Evolutionary conservation across 2,113 vertebrate genomes (phyloP).

Genomic region (Lepus americanus): DNA sequence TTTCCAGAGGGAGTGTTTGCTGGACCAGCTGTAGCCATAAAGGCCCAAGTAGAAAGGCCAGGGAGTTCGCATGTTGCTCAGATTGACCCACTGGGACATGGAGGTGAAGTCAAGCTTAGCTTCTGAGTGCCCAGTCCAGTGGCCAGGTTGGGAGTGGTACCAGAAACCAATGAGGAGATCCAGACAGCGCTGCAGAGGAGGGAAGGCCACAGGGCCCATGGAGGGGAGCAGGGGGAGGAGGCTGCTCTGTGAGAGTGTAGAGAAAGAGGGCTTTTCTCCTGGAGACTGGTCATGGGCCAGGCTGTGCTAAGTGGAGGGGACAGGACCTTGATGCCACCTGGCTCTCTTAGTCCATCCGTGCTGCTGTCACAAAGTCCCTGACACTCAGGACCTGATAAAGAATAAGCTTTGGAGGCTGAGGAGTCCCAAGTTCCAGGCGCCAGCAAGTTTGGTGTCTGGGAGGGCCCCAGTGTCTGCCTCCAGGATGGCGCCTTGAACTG

Average conservation of each 20-base stretch:
- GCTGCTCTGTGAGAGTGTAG: background rate
- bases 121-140: background rate
- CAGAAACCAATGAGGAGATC: background rate
- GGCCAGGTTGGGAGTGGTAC: too few relatives aligned
- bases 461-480: background rate
- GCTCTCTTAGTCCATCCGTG: background rate
- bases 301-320: background rate
- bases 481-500: background rate
- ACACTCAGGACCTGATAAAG: background rate
- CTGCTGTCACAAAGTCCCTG: background rate
- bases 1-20: background rate
- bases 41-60: background rate
- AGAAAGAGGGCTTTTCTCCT: background rate
- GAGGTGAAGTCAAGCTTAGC: background rate
- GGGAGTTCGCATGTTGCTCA: background rate
- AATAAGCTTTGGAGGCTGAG: background rate
- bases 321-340: background rate
- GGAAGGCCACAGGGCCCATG: accelerated
- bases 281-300: background rate
- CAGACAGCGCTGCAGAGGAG: background rate
- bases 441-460: background rate
- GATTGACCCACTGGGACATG: too few relatives aligned
- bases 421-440: background rate
- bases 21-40: background rate
- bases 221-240: background rate